Evolutionary conservation across 1,140 invertebrate genomes (phyloP), one percentile per base, ranked within the genome.

Genomic region (Teleogryllus occipitalis): DNA sequence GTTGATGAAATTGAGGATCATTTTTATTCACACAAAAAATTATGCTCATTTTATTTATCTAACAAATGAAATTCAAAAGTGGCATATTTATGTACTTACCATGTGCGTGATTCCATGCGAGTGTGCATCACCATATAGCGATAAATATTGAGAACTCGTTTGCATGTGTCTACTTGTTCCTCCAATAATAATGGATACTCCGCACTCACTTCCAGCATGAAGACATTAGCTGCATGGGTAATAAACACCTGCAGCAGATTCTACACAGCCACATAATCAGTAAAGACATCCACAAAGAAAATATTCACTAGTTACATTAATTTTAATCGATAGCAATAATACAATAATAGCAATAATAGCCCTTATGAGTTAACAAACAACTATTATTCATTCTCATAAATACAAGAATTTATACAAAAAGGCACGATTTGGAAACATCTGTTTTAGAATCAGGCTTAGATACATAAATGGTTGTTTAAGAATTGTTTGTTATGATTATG

Each of bases 121-220:
- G 96, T 94, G 85, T 98, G 97, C 96, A 98, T 98, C 46, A 98
- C 97, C 91, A 98, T 96, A 83, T 96, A 97, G 81, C 97, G 89
- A 89, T 98, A 99, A 82, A 98, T 97, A 86, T 98, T 99, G 46
- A 99, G 88, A 77, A 99, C 96, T 82, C 96, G 90, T 87, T 98
- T 98, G 87, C 97, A 98, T 81, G 97, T 93, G 87, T 99, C 97
- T 0, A 97, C 98, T 88, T 98, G 95, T 86, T 97, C 96, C 83
- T 97, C 95, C 8, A 97, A 86, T 8, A 89, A 82, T 39, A 85
- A 82, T 8, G 85, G 84, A 80, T 86, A 86, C 83, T 89, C 85
- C 74, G 89, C 83, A 86, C 89, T 81, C 76, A 92, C 89, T 81
- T 93, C 90, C 47, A 95, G 87, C 76, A 98, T 89, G 88, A 99